These are phyloP conservation scores for Fragum whitleyi DNA, from an alignment of 2,888 invertebrate genomes.

Conservation along the genomic window DNA sequence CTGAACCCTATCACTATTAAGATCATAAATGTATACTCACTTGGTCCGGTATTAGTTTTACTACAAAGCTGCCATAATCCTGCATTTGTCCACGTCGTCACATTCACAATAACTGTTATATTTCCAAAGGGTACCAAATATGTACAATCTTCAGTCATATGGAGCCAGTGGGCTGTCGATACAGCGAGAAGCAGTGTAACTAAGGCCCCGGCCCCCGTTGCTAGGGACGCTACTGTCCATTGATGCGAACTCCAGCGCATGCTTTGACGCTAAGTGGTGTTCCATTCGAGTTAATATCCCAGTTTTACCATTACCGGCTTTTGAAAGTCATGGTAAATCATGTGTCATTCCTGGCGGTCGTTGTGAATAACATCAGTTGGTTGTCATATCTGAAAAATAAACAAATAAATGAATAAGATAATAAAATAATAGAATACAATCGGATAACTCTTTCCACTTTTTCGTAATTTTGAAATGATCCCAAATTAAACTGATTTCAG, in stretches of 20 bases:
- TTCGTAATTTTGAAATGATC: too few relatives aligned
- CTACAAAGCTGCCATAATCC: constrained; percentile 72
- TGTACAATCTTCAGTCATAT: constrained; percentile 66
- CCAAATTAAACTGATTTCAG: too few relatives aligned
- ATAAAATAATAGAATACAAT: too few relatives aligned
- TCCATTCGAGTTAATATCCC: constrained; percentile 44
- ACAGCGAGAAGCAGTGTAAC: constrained; percentile 73
- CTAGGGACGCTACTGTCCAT: constrained; percentile 69
- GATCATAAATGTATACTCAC: too few relatives aligned
- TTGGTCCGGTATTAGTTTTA: background rate
- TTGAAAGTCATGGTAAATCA: background rate
- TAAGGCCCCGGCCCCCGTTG: constrained; percentile 71
- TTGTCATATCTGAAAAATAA: constrained; percentile 10
- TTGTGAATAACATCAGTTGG: background rate
- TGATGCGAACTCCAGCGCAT: constrained; percentile 48
- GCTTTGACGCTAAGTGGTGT: constrained; percentile 10
- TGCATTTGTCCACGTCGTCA: constrained; percentile 61
- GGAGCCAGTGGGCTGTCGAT: constrained; percentile 77
- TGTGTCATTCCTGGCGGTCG: background rate
- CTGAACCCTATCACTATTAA: too few relatives aligned
- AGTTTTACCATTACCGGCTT: background rate
- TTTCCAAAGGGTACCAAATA: background rate
- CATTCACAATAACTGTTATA: constrained; percentile 27
- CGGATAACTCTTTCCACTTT: too few relatives aligned
- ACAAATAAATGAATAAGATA: background rate